Conservation (phyloP, 35 echinoderm and acorn worm genomes). For the Apostichopus parvimensis region DNA sequence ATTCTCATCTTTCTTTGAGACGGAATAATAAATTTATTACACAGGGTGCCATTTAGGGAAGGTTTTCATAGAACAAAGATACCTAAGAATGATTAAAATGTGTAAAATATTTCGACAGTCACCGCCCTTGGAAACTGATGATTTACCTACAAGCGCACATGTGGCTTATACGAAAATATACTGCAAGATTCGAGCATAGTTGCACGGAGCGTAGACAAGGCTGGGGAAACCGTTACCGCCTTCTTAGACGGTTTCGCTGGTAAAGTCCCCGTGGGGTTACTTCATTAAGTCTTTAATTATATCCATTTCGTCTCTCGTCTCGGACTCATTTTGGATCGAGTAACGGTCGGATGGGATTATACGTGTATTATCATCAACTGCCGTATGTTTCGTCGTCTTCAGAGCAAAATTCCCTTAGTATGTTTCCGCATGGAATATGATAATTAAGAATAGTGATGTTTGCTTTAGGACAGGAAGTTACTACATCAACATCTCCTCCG, state of each 20-base stretch:
- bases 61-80: too few relatives aligned
- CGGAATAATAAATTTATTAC: too few relatives aligned
- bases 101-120: too few relatives aligned
- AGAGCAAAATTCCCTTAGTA: not conserved
- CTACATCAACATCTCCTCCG: not conserved
- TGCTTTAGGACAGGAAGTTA: not conserved
- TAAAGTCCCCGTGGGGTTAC: not conserved
- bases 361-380: not conserved
- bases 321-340: not conserved
- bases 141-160: not conserved
- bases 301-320: not conserved
- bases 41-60: too few relatives aligned
- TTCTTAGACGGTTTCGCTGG: not conserved
- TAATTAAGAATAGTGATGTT: not conserved
- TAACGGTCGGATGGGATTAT: not conserved
- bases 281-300: not conserved
- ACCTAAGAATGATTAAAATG: too few relatives aligned
- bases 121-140: not conserved
- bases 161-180: not conserved
- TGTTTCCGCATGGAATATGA: not conserved
- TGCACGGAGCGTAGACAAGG: not conserved
- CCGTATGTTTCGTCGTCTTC: not conserved
- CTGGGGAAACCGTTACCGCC: not conserved
- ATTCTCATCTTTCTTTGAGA: too few relatives aligned
- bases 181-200: not conserved